Evolutionary conservation across 30 jellyfish, hydroid and myxozoan genomes (phyloP), one percentile per base, ranked within the genome.

Genomic region (Sanderia malayensis): DNA sequence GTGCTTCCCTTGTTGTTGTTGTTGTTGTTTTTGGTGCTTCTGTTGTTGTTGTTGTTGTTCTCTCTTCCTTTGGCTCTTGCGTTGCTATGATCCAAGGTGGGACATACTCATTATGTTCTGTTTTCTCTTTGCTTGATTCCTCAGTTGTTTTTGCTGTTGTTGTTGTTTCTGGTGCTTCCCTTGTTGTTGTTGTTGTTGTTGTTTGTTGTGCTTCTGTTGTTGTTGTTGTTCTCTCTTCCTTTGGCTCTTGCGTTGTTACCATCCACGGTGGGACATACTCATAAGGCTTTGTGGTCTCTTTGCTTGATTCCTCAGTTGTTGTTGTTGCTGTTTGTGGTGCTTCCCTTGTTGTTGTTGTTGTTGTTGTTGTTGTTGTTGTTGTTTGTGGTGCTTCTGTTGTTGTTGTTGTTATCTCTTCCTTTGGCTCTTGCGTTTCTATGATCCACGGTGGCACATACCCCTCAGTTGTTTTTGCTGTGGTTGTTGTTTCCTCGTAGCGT

Each of bases 301-400:
- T 8, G 2, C 27, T 9, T 15, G 64, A 18, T 15, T 15, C 10
- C 13, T 37, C 52, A 37, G 52, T 37, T 37, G 64, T 49, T 4
- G 64, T 49, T 49, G 8, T 49, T 9, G 23, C 3, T 49, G 64
- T 49, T 49, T 11, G 11, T 49, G 27, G 6, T 13, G 6, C 52
- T 37, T 6, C 10, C 52, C 59, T 9, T 18, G 11, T 18, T 49
- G 64, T 15, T 49, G 27, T 37, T 11, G 71, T 41, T 32, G 46
- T 47, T 3, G 80, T 61, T 18, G 72, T 62, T 1, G 88, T 61
- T n/a, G 31, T 46, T 25, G 83, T 53, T n/a, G 83, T 71, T 11
- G 71, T 21, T 8, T n/a, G 1, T 17, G 1, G 33, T 32, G 1
- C 20, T 29, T 25, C 83, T 32, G 65, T 26, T 65, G 25, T 59